Percentiles rank a stretch among this genome's conserved stretches.
These are phyloP conservation scores for Mastigias papua DNA, from an alignment of 30 jellyfish, hydroid and myxozoan genomes.

Conservation along the genomic window DNA sequence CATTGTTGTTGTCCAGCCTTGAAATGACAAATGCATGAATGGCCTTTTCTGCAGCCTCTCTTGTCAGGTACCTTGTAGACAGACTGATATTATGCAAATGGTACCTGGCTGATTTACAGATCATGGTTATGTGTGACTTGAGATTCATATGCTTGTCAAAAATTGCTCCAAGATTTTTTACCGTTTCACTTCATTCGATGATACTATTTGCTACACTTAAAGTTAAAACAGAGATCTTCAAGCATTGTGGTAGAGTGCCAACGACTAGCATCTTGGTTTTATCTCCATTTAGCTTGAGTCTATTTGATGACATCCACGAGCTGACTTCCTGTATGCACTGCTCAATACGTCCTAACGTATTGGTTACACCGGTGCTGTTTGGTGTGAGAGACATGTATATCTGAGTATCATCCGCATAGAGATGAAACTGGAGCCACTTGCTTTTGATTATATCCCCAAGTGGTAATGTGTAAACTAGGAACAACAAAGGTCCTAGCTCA, in stretches of 20 bases:
- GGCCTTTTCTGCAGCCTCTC: no score
- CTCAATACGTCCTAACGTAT: constrained; percentile 27
- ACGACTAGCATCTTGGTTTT: constrained; percentile 35
- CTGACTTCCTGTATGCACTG: constrained; percentile 61
- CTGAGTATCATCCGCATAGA: constrained; percentile 64
- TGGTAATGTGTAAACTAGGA: no score
- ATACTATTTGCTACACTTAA: constrained; percentile 16
- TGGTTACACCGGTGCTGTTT: constrained; percentile 12
- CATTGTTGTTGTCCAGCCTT: no score
- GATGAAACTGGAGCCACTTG: constrained; percentile 68
- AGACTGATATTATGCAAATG: no score
- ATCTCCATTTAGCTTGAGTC: no score
- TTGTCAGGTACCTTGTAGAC: no score
- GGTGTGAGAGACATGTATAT: constrained; percentile 54
- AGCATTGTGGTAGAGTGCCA: constrained; percentile 59
- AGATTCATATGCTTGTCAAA: constrained; percentile 59
- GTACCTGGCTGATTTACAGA: no score
- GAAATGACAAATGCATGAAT: no score
- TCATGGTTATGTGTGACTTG: constrained; percentile 49
- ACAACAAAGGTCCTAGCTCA: no score
- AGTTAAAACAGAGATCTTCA: constrained; percentile 34
- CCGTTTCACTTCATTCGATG: constrained; percentile 19
- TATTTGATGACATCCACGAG: constrained; percentile 56
- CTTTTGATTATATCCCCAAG: constrained; percentile 44
- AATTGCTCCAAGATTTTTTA: constrained; percentile 44